Base-by-base conservation (phyloP, 2,113 vertebrate species). In the Vulpes ferrilata region DNA sequence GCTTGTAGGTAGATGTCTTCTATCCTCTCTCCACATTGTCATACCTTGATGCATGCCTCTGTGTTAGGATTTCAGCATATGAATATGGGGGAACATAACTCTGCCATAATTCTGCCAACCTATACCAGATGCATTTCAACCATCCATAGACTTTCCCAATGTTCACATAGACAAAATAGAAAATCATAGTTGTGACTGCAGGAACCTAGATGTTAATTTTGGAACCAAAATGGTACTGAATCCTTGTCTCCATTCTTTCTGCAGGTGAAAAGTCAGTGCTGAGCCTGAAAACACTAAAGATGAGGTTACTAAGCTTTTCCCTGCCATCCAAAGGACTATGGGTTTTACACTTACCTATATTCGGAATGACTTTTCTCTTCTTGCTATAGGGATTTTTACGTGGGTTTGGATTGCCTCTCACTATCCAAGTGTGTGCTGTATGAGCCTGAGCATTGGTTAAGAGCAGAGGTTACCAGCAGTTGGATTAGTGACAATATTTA, bases 161-260 rank as follows among this genome's bases (percentile, higher is more conserved):
- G 53, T 74, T 96, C 17, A 67, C 55, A n/a, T 51, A 92, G 89
- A 86, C 43, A 20, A 79, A 93, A 84, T 1, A 6, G 81, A 88
- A 94, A 95, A 93, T 51, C 91, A 78, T 64, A 84, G 93, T 78
- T 88, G 85, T 82, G 97, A 90, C 88, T 93, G 65, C 94, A 93
- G 98, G 92, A 96, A 90, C 48, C 48, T 73, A 30, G 43, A 3
- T 67, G 48, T 90, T 98, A n/a, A 9, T 35, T 13, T 85, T 73
- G 53, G 35, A 98, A 82, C 96, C 71, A 67, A 80, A 59, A 71
- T 95, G 12, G 12, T 90, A 65, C 60, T 74, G 64, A 87, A 79
- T 88, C 35, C 55, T 82, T 92, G 20, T 91, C 94, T 38, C 95
- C 73, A 43, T 64, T 89, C 82, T 89, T 85, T 90, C 12, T 60